Evolutionary conservation across 2,113 vertebrate genomes (phyloP).

Genomic region (Pitta sordida): DNA sequence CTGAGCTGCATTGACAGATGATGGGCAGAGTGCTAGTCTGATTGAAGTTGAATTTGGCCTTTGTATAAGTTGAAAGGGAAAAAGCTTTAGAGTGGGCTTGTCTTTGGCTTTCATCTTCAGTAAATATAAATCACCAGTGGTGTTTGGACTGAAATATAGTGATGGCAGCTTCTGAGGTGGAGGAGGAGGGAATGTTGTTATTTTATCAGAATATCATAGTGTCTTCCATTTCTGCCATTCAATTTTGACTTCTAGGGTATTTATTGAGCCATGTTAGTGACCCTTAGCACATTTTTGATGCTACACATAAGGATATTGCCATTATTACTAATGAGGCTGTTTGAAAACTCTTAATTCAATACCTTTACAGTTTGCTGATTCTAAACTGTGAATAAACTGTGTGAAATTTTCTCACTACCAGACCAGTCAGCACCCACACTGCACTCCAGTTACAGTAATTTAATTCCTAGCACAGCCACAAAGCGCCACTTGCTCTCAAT

Average conservation of each 20-base stretch:
- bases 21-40: not conserved
- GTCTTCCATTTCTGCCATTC: not conserved
- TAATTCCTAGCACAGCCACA: not conserved
- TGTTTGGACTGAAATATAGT: not conserved
- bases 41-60: not conserved
- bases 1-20: not conserved
- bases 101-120: not conserved
- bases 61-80: not conserved
- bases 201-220: not conserved
- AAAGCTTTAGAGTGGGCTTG: not conserved
- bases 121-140: not conserved
- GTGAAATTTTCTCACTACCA: not conserved
- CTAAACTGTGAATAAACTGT: not conserved
- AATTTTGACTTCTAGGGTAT: not conserved
- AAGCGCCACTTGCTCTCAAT: not conserved
- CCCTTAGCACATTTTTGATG: not conserved
- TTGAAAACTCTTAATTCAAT: not conserved
- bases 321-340: not conserved
- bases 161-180: not conserved
- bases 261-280: not conserved
- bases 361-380: not conserved
- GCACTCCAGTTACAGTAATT: not conserved
- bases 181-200: not conserved
- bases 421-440: not conserved
- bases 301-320: not conserved